Percentiles rank a stretch among this genome's conserved stretches.
Evolutionary conservation across 2,888 invertebrate species (phyloP).

Genomic region (Rhogogaster chlorosoma): DNA sequence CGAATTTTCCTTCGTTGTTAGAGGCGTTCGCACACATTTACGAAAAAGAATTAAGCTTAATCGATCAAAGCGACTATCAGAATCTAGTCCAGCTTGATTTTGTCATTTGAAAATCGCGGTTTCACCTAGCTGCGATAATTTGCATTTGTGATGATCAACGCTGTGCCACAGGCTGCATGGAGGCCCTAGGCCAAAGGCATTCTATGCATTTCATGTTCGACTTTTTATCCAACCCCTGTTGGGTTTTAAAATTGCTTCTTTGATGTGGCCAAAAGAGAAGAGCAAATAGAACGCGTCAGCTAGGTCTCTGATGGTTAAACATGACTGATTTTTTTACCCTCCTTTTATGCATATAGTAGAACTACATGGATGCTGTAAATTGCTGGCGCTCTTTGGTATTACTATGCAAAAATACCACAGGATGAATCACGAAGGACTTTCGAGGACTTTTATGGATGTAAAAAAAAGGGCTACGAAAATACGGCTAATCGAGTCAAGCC

Average conservation of each 20-base stretch:
- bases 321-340: conserved; percentile 2
- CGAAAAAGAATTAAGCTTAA: too few relatives aligned
- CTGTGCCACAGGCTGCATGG: background rate
- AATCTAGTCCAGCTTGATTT: background rate
- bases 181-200: background rate
- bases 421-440: background rate
- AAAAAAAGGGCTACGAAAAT: background rate
- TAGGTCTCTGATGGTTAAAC: background rate
- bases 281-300: background rate
- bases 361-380: background rate
- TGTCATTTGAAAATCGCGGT: background rate
- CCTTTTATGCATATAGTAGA: background rate
- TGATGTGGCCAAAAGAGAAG: conserved; percentile 10
- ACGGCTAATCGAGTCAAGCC: background rate
- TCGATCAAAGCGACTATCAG: background rate
- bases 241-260: background rate
- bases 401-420: background rate
- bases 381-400: background rate
- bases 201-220: background rate
- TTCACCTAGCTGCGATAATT: background rate
- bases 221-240: background rate
- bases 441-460: background rate
- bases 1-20: background rate
- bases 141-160: background rate
- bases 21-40: background rate